Evolutionary conservation across 2,888 invertebrate genomes (phyloP).

Genomic region (Yponomeuta cagnagella): DNA sequence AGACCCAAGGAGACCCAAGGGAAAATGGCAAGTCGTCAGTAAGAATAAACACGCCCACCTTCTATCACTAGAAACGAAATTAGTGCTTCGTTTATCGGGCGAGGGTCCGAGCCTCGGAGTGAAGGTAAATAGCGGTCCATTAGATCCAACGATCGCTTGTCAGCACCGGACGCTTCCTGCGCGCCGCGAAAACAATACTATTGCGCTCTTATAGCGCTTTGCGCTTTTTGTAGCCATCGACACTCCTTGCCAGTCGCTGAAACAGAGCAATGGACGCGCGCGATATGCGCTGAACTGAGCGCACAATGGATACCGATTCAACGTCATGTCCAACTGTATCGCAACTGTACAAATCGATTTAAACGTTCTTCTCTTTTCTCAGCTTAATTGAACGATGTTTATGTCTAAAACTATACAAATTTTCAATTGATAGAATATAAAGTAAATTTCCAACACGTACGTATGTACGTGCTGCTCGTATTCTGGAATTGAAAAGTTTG

Average conservation of each 20-base stretch:
- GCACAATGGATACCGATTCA: conserved; percentile 33
- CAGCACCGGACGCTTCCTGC: conserved; percentile 50
- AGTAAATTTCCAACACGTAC: conserved; percentile 12
- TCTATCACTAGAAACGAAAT: conserved; percentile 13
- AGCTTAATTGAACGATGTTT: not conserved
- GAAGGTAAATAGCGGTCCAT: conserved; percentile 58
- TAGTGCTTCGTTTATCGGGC: conserved; percentile 14
- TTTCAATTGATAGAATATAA: conserved; percentile 5
- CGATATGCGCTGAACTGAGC: conserved; percentile 44
- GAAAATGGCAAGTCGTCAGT: conserved; percentile 12
- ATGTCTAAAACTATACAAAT: not conserved
- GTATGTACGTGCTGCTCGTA: not conserved
- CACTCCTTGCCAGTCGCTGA: conserved; percentile 50
- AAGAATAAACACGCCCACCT: conserved; percentile 7
- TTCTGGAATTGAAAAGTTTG: conserved; percentile 10
- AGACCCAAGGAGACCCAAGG: not conserved
- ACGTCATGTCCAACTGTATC: not conserved
- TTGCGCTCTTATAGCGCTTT: conserved; percentile 40
- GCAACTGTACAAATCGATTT: not conserved
- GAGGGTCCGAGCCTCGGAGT: conserved; percentile 4
- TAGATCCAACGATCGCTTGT: conserved; percentile 47
- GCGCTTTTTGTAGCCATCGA: conserved; percentile 57
- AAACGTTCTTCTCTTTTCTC: not conserved
- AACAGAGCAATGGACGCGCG: conserved; percentile 40
- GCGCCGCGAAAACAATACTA: conserved; percentile 45